Conservation (phyloP, 2,113 vertebrate genomes). For the Otolemur garnettii region DNA sequence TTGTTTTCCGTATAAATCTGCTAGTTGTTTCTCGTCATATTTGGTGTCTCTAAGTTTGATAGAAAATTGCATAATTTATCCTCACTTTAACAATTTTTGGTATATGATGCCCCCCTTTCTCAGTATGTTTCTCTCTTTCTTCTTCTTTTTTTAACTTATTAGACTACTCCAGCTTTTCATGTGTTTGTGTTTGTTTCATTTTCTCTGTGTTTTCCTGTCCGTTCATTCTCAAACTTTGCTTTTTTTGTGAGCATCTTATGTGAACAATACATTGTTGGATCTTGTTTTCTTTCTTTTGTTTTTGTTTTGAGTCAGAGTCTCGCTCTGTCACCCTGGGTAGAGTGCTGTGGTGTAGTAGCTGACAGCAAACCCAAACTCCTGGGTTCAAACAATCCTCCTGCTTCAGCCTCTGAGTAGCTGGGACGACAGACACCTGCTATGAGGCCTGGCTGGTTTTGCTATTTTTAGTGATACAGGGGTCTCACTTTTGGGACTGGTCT, state of each 20-base stretch:
- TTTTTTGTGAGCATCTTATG: background rate
- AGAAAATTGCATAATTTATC: background rate
- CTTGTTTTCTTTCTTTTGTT: background rate
- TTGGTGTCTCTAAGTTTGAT: background rate
- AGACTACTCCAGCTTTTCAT: background rate
- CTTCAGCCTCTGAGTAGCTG: too few relatives aligned
- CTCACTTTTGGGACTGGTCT: too few relatives aligned
- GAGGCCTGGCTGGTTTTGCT: too few relatives aligned
- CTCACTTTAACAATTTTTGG: background rate
- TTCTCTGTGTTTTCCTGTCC: background rate
- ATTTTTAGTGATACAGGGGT: too few relatives aligned
- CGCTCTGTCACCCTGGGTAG: too few relatives aligned
- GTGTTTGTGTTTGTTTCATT: background rate
- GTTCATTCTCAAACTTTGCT: background rate
- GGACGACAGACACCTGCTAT: too few relatives aligned
- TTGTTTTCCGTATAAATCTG: background rate
- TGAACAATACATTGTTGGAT: background rate
- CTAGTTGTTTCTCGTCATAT: background rate
- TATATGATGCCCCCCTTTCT: background rate
- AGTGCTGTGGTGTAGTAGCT: too few relatives aligned
- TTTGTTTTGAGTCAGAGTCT: too few relatives aligned
- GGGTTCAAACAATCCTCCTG: too few relatives aligned
- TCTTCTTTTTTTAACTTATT: background rate
- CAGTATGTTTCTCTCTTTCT: background rate
- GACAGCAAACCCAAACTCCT: too few relatives aligned